Evolutionary conservation across 2,888 invertebrate species (phyloP).

Genomic region (Hylaea fasciaria): DNA sequence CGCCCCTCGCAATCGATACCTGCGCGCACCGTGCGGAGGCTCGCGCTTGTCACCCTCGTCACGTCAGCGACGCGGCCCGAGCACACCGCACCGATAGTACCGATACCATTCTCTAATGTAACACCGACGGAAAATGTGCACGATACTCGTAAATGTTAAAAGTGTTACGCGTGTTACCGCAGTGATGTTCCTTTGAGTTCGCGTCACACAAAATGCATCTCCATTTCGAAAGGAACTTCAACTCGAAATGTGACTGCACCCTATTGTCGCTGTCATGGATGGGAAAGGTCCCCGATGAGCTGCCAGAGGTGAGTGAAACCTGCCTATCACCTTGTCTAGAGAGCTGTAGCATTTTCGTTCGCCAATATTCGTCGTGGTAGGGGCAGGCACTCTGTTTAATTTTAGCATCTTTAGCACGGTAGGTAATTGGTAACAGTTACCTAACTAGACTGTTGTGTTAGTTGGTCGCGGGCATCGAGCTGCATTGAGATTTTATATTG

Average conservation of each 20-base stretch:
- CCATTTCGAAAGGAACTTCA: conserved; percentile 96
- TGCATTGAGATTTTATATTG: conserved; percentile 1
- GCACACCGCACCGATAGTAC: conserved; percentile 48
- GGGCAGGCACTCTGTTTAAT: conserved; percentile 33
- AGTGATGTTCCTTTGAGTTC: conserved; percentile 51
- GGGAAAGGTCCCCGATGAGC: conserved; percentile 98
- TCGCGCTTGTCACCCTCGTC: conserved; percentile 65
- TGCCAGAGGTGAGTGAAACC: conserved; percentile 91
- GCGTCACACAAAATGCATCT: conserved; percentile 90
- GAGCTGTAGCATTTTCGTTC: conserved; percentile 5
- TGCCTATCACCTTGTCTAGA: conserved; percentile 27
- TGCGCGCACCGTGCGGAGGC: conserved; percentile 62
- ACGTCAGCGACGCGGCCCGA: conserved; percentile 65
- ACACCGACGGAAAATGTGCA: conserved; percentile 57
- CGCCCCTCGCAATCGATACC: conserved; percentile 76
- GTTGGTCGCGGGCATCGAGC: conserved; percentile 1
- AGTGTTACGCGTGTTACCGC: conserved; percentile 39
- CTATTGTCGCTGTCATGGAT: conserved; percentile 98
- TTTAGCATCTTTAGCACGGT: conserved; percentile 28
- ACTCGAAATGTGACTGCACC: conserved; percentile 97
- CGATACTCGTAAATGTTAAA: conserved; percentile 15
- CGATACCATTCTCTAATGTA: conserved; percentile 45
- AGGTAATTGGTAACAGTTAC: conserved; percentile 33
- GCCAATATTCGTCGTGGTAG: conserved; percentile 27
- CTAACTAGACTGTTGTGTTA: conserved; percentile 25